These are phyloP conservation scores for Ivindomyrus marchei DNA, from an alignment of 2,113 vertebrate species.

Conservation along the genomic window DNA sequence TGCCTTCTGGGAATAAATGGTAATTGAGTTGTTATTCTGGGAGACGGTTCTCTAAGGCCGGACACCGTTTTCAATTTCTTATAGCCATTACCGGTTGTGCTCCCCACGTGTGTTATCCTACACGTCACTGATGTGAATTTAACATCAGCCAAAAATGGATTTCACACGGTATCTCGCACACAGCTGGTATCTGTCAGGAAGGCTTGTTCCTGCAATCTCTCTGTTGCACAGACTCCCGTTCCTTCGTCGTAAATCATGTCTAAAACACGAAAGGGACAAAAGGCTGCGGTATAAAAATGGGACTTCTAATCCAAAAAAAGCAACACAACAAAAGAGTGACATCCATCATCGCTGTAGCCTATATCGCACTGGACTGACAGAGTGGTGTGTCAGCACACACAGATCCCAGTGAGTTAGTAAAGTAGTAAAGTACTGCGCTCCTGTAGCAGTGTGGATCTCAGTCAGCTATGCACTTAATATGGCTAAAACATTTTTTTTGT, in stretches of 20 bases:
- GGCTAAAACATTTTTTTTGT: neutral
- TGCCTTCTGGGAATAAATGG: neutral
- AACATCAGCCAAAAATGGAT: neutral
- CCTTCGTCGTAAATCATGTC: neutral
- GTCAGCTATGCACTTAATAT: neutral
- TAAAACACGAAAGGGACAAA: neutral
- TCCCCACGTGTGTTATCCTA: neutral
- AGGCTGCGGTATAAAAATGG: neutral
- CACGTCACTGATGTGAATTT: neutral
- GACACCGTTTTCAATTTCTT: neutral
- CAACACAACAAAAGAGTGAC: neutral
- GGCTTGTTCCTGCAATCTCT: neutral
- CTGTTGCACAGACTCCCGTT: neutral
- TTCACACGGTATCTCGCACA: neutral
- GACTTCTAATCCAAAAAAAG: neutral
- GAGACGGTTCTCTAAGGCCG: neutral
- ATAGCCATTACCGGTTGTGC: neutral
- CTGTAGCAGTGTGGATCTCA: neutral
- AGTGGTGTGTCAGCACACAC: neutral
- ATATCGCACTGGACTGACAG: neutral
- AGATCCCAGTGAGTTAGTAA: neutral
- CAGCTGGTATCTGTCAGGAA: neutral
- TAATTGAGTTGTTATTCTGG: conserved; percentile 12
- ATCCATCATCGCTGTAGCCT: neutral
- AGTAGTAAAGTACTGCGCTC: neutral